These are phyloP conservation scores for Lepus timidus DNA, from an alignment of 2,113 vertebrate species.

Conservation along the genomic window DNA sequence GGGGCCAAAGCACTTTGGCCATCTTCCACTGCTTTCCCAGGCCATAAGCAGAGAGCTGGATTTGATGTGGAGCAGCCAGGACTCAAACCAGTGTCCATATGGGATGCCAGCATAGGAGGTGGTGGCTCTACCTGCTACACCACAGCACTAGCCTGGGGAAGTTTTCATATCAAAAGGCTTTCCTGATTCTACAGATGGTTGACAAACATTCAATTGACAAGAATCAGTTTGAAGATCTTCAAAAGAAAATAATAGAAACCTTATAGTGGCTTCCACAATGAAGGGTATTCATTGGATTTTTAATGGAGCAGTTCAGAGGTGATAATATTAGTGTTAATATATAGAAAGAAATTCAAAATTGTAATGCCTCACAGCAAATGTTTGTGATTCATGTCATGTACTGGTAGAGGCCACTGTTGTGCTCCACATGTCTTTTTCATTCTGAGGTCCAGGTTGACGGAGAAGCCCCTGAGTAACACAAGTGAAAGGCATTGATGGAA, in stretches of 20 bases:
- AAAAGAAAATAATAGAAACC: background rate
- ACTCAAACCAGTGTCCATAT: too few relatives aligned
- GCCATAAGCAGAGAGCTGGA: too few relatives aligned
- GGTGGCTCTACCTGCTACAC: too few relatives aligned
- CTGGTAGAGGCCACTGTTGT: background rate
- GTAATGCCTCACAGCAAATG: background rate
- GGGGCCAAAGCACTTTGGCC: too few relatives aligned
- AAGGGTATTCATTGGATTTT: background rate
- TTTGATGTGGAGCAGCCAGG: too few relatives aligned
- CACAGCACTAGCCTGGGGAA: background rate
- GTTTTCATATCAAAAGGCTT: slow-evolving; percentile 40
- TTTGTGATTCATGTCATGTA: background rate
- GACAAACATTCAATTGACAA: background rate
- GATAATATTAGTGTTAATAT: background rate
- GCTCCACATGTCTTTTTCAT: background rate
- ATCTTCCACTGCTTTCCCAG: too few relatives aligned
- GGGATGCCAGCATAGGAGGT: too few relatives aligned
- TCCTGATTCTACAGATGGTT: background rate
- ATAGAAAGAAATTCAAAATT: slow-evolving; percentile 11
- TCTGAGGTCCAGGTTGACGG: background rate
- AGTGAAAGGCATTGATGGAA: background rate
- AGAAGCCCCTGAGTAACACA: background rate
- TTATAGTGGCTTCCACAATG: background rate
- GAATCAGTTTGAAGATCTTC: background rate
- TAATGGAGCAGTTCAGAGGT: background rate